These are phyloP conservation scores for Zoanthus sociatus DNA, from an alignment of 92 coral and sea anemone species.

Conservation along the genomic window DNA sequence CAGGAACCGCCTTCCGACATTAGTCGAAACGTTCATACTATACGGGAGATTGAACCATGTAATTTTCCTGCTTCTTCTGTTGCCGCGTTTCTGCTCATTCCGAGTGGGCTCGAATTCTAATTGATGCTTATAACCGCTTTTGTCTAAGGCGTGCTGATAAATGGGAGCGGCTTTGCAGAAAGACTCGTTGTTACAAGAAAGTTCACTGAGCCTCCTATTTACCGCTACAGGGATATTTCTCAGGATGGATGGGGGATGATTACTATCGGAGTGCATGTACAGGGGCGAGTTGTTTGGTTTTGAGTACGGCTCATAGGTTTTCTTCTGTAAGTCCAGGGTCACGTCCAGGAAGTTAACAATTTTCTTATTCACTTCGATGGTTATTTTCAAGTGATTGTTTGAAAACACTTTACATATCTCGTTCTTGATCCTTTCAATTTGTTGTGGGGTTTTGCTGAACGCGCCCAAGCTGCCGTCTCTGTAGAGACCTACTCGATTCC, in stretches of 20 bases:
- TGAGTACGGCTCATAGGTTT: constrained; percentile 15
- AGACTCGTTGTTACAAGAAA: no score
- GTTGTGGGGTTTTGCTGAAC: background rate
- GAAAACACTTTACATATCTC: background rate
- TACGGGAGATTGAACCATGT: background rate
- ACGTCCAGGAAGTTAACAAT: constrained; percentile 13
- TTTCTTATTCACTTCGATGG: background rate
- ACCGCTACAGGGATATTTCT: background rate
- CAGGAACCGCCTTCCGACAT: background rate
- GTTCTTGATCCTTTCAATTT: background rate
- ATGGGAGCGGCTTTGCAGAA: background rate
- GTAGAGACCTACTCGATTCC: background rate
- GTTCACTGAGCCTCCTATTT: no score
- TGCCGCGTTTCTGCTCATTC: background rate
- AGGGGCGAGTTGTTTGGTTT: constrained; percentile 16
- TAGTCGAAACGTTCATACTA: background rate
- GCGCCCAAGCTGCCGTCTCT: background rate
- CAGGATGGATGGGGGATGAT: constrained; percentile 32
- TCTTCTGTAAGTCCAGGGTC: constrained; percentile 12
- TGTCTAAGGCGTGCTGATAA: background rate
- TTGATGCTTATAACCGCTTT: background rate
- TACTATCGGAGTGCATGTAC: constrained; percentile 30
- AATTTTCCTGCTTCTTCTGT: constrained; percentile 8
- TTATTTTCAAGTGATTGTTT: constrained; percentile 6
- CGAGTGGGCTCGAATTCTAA: background rate